Percentiles rank a stretch among this genome's conserved stretches.
These are phyloP conservation scores for Pitta sordida DNA, from an alignment of 2,113 vertebrate species.

Conservation along the genomic window DNA sequence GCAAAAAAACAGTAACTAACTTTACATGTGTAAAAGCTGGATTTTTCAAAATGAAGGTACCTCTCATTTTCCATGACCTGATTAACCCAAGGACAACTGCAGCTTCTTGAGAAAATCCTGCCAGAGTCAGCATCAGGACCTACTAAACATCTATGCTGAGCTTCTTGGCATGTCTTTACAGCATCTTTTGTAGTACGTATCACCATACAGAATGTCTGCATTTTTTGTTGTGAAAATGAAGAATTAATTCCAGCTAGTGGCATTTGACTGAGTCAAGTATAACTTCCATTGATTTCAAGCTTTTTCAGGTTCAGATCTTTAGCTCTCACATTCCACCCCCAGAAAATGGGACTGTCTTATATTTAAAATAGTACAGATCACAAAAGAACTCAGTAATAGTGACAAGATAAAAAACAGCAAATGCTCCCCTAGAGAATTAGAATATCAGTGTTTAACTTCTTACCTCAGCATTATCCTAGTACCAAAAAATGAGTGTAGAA, in stretches of 20 bases:
- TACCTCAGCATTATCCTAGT: neutral
- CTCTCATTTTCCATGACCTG: neutral
- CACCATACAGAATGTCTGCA: neutral
- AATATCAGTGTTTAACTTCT: constrained; percentile 6
- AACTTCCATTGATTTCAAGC: neutral
- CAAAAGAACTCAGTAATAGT: neutral
- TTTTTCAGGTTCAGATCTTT: neutral
- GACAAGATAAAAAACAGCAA: neutral
- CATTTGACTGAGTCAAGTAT: neutral
- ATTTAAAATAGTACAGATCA: neutral
- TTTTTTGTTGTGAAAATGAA: neutral
- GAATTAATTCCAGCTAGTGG: neutral
- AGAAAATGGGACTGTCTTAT: constrained; percentile 13
- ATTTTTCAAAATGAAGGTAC: neutral
- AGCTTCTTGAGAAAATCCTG: neutral
- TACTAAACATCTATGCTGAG: neutral
- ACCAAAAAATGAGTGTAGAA: constrained; percentile 10
- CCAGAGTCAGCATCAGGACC: neutral
- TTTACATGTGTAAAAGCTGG: neutral
- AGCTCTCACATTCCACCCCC: neutral
- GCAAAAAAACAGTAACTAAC: neutral
- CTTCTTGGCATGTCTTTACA: neutral
- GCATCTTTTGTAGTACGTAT: neutral
- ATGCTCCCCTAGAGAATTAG: neutral
- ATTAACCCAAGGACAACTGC: neutral